Conservation (phyloP, 2,113 vertebrate species). For the Lepus americanus region DNA sequence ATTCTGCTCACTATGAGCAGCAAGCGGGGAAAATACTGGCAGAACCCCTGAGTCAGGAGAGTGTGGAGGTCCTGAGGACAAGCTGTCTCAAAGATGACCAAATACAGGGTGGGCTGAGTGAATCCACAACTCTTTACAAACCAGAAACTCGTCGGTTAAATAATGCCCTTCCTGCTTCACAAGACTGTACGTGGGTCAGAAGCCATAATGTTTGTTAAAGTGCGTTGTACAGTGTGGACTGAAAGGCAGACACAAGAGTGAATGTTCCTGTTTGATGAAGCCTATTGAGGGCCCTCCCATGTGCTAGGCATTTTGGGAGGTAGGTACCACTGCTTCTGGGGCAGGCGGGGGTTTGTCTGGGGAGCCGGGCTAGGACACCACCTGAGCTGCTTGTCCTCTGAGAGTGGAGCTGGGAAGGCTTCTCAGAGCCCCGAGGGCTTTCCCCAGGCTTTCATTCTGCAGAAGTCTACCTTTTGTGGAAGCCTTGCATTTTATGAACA, state of each 20-base stretch:
- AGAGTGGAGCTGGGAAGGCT: not conserved
- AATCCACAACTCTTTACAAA: slow-evolving; percentile 45
- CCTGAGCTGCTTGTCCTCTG: not conserved
- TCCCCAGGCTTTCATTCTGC: slow-evolving; percentile 15
- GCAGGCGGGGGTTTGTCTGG: not conserved
- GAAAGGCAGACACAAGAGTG: not conserved
- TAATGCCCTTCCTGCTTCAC: not conserved
- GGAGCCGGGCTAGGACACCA: slow-evolving; percentile 7
- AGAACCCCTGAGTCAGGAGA: not conserved
- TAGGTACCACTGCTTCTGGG: not conserved
- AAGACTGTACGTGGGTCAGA: not conserved
- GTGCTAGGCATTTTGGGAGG: slow-evolving; percentile 13
- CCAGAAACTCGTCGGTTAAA: slow-evolving; percentile 32
- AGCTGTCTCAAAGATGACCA: not conserved
- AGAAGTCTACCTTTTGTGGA: slow-evolving; percentile 54
- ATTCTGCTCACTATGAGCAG: not conserved
- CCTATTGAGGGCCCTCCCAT: not conserved
- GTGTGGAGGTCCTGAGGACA: not conserved
- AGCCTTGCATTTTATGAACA: slow-evolving; percentile 65
- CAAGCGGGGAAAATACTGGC: slow-evolving; percentile 23
- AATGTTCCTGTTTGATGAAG: slow-evolving; percentile 39
- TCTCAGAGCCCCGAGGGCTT: not conserved
- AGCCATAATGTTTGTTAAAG: slow-evolving; percentile 43
- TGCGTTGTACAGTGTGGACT: slow-evolving; percentile 27
- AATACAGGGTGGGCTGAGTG: not conserved